Evolutionary conservation across 2,888 invertebrate genomes (phyloP).

Genomic region (Heteropelma amictum): DNA sequence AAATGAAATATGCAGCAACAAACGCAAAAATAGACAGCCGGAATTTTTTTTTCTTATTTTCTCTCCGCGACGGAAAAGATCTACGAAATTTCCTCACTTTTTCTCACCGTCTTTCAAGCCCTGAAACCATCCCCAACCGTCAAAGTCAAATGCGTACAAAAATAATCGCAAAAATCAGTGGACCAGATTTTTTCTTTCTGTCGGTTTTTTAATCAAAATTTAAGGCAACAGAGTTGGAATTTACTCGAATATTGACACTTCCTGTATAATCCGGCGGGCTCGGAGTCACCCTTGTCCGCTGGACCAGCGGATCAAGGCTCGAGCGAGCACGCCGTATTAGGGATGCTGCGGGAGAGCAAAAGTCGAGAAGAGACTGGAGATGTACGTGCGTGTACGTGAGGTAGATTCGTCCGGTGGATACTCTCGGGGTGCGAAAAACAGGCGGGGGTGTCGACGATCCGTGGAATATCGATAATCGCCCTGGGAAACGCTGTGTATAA

Average conservation of each 20-base stretch:
- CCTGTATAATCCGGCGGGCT: conserved; percentile 71
- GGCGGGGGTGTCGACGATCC: conserved; percentile 37
- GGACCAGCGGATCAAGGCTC: conserved; percentile 77
- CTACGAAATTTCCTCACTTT: too few relatives aligned
- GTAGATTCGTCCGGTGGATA: too few relatives aligned
- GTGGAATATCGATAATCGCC: conserved; percentile 43
- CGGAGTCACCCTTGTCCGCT: conserved; percentile 69
- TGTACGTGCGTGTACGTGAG: neutral
- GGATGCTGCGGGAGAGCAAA: conserved; percentile 19
- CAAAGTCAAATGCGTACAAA: too few relatives aligned
- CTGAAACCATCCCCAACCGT: too few relatives aligned
- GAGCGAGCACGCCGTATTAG: conserved; percentile 56
- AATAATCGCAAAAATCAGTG: too few relatives aligned
- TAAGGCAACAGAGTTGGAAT: too few relatives aligned
- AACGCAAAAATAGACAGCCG: neutral
- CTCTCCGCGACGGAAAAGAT: neutral
- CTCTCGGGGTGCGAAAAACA: conserved; percentile 14
- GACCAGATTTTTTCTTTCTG: too few relatives aligned
- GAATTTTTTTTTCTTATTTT: neutral
- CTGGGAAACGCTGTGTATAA: conserved; percentile 54
- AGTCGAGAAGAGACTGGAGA: conserved; percentile 7
- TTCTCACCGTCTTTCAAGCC: too few relatives aligned
- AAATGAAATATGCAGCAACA: conserved; percentile 19
- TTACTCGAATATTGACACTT: too few relatives aligned
- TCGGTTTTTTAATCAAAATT: too few relatives aligned